Base-by-base conservation (phyloP, 2,888 invertebrate species). In the Thumatha senex region DNA sequence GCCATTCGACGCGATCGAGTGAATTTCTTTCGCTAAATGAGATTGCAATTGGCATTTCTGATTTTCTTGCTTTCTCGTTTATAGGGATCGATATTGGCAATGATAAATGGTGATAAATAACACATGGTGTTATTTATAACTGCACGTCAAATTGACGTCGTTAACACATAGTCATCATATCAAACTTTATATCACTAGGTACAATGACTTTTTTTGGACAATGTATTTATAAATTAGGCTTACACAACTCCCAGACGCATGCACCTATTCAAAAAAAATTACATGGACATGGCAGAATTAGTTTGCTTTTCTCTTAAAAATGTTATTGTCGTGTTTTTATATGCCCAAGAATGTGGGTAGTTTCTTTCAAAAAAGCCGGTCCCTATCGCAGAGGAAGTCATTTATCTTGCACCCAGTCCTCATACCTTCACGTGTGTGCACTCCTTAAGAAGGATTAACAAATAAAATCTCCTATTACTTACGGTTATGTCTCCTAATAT, bases 381-480 rank as follows among this genome's bases (percentile, higher is more conserved):
- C 13, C 24, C 47, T 58, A 46, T 60, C 58, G 57, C 47, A 36
- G 50, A 45, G 51, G 48, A 49, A 46, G 52, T 67, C 70, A 59
- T 72, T 72, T 62, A 62, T 73, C 61, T 63, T 45, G 5, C 18
- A 24, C n/a, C n/a, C 18, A 24, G 56, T 34, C 44, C 52, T 43
- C 43, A 41, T n/a, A 43, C 46, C 18, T 5, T 24, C 18, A 5
- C 5, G 18, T 24, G 18, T 24, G 18, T 61, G 58, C 61, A 54
- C 50, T 58, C 60, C 61, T 63, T 61, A 63, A 70, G 31, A 56
- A 58, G 63, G 59, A 65, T 57, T 59, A 56, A 55, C 51, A 42
- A 58, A 56, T 67, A 61, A 61, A 63, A 57, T 56, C 42, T 56
- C 44, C 30, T 58, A 60, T 60, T 54, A 67, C 67, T 69, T 59